Evolutionary conservation across 2,888 invertebrate species (phyloP).

Genomic region (Diachrysia chrysitis): DNA sequence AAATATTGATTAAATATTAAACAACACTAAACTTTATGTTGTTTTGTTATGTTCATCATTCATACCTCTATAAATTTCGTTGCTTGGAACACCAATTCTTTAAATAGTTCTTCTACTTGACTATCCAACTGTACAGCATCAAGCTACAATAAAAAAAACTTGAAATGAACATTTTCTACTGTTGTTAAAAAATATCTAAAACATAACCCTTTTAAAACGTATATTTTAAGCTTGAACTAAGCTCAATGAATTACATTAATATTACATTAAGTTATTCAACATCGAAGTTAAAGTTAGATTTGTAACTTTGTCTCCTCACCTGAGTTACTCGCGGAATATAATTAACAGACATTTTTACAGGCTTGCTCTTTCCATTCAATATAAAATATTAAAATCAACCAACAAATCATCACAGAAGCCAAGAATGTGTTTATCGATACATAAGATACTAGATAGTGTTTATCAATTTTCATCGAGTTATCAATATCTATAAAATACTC

Average conservation of each 20-base stretch:
- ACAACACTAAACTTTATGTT: no score
- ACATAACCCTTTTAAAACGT: background rate
- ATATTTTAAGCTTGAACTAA: background rate
- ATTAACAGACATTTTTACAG: slow-evolving; percentile 74
- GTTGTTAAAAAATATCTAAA: background rate
- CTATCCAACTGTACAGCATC: slow-evolving; percentile 95
- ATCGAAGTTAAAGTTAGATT: background rate
- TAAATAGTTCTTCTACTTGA: slow-evolving; percentile 93
- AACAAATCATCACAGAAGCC: background rate
- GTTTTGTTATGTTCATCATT: no score
- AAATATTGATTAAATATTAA: no score
- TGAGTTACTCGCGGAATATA: slow-evolving; percentile 84
- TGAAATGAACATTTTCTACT: background rate
- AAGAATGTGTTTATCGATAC: background rate
- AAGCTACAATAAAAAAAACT: slow-evolving; percentile 83
- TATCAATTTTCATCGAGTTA: slow-evolving; percentile 1
- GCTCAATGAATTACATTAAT: background rate
- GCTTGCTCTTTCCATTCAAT: slow-evolving; percentile 1
- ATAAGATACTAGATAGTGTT: background rate
- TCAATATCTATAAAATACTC: no score
- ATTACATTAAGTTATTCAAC: background rate
- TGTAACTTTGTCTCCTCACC: slow-evolving; percentile 58
- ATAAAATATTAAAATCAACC: background rate
- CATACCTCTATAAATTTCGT: slow-evolving; percentile 91
- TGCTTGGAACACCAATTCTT: slow-evolving; percentile 90